Evolutionary conservation across 2,888 invertebrate species (phyloP).

Genomic region (Cryptus viduatorius): DNA sequence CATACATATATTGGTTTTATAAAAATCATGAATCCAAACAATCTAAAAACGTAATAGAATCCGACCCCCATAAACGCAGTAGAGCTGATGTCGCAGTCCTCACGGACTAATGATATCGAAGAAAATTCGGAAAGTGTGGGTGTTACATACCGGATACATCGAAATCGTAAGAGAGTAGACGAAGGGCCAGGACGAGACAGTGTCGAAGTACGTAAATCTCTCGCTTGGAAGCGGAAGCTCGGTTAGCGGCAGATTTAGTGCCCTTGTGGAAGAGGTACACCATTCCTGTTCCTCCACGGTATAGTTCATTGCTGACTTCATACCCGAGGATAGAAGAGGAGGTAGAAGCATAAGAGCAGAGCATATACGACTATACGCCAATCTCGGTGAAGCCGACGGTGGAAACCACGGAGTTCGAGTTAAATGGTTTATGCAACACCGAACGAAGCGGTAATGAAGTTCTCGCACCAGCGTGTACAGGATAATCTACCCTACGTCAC

Average conservation of each 20-base stretch:
- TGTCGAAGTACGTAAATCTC: conserved; percentile 60
- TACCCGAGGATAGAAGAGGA: conserved; percentile 65
- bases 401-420: conserved; percentile 84
- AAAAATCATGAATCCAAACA: too few relatives aligned
- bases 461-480: conserved; percentile 79
- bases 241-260: conserved; percentile 58
- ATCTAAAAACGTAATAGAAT: too few relatives aligned
- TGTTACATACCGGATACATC: not conserved
- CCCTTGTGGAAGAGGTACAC: conserved; percentile 25
- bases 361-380: conserved; percentile 34
- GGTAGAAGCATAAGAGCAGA: conserved; percentile 57
- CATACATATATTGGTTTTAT: too few relatives aligned
- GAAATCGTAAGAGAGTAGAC: not conserved
- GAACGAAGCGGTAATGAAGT: conserved; percentile 83
- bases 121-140: conserved; percentile 26
- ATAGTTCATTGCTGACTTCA: conserved; percentile 54
- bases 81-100: not conserved
- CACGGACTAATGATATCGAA: conserved; percentile 41
- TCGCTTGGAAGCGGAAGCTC: conserved; percentile 56
- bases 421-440: conserved; percentile 85
- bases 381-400: conserved; percentile 65
- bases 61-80: too few relatives aligned
- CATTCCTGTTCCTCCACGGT: conserved; percentile 21
- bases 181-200: conserved; percentile 38
- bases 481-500: conserved; percentile 82